Conservation (phyloP, 2,888 invertebrate genomes). For the Torymus auratus region DNA sequence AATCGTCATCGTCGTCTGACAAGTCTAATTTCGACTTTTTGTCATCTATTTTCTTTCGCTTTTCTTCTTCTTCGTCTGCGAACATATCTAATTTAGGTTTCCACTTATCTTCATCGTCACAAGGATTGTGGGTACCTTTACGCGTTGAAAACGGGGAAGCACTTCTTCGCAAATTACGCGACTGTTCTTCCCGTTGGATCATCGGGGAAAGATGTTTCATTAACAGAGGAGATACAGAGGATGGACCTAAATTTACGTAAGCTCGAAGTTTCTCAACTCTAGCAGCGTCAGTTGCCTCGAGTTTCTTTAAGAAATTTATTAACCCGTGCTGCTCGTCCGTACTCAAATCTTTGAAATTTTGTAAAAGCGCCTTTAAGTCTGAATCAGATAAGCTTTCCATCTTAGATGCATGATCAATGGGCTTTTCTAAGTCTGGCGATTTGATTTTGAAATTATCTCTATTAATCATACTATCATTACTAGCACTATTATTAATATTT, state of each 20-base stretch:
- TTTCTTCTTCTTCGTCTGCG: slow-evolving; percentile 71
- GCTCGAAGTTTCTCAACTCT: slow-evolving; percentile 88
- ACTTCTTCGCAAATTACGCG: slow-evolving; percentile 64
- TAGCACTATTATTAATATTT: slow-evolving; percentile 2
- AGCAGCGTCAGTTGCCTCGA: slow-evolving; percentile 86
- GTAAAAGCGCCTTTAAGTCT: slow-evolving; percentile 87
- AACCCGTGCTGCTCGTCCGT: slow-evolving; percentile 90
- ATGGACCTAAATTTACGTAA: slow-evolving; percentile 82
- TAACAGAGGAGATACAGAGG: slow-evolving; percentile 48
- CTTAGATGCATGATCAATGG: slow-evolving; percentile 75
- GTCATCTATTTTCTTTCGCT: slow-evolving; percentile 64
- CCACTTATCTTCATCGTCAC: slow-evolving; percentile 72
- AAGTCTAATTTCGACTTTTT: slow-evolving; percentile 78
- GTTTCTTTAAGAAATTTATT: slow-evolving; percentile 88
- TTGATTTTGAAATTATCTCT: slow-evolving; percentile 44
- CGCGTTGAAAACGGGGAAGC: slow-evolving; percentile 79
- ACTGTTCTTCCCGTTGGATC: slow-evolving; percentile 26
- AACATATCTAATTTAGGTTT: slow-evolving; percentile 74
- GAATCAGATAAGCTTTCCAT: slow-evolving; percentile 89
- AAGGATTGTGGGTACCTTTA: slow-evolving; percentile 76
- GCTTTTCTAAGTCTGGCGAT: slow-evolving; percentile 50
- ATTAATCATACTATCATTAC: slow-evolving; percentile 14
- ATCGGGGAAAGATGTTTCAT: slow-evolving; percentile 39
- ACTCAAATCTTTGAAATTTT: slow-evolving; percentile 88
- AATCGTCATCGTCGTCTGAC: slow-evolving; percentile 88